Evolutionary conservation across 2,797 vertebrate species (phyloP).

Genomic region (Manis crassicaudata): DNA sequence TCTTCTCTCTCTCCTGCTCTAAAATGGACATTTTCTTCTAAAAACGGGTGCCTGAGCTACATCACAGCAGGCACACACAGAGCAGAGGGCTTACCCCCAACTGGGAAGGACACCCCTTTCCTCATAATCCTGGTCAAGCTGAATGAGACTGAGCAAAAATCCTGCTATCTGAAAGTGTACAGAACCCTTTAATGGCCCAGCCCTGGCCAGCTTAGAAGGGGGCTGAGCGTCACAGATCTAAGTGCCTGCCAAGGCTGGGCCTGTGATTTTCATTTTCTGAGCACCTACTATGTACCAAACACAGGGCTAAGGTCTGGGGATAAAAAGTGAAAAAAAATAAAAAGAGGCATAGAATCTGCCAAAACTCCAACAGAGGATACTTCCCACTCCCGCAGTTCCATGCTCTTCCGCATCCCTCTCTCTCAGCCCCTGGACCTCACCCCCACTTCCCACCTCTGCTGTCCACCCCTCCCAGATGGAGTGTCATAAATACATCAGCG

Average conservation of each 20-base stretch:
- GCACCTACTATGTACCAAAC: background rate
- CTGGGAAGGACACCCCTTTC: background rate
- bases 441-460: background rate
- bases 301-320: background rate
- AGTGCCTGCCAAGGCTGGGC: background rate
- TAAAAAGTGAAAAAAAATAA: background rate
- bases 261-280: slow-evolving; percentile 35
- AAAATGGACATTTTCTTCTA: background rate
- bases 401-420: background rate
- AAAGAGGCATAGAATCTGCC: background rate
- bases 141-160: slow-evolving; percentile 19
- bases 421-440: background rate
- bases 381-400: background rate
- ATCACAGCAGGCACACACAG: background rate
- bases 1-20: background rate
- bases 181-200: slow-evolving; percentile 21
- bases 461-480: background rate
- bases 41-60: background rate
- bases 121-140: background rate
- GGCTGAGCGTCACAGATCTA: slow-evolving; percentile 5
- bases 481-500: background rate
- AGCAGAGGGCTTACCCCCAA: background rate
- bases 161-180: slow-evolving; percentile 10
- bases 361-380: background rate
- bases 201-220: background rate